phyloP scores from a whole-genome alignment of 2,113 vertebrate species.

The Sporophila hypoxantha region DNA sequence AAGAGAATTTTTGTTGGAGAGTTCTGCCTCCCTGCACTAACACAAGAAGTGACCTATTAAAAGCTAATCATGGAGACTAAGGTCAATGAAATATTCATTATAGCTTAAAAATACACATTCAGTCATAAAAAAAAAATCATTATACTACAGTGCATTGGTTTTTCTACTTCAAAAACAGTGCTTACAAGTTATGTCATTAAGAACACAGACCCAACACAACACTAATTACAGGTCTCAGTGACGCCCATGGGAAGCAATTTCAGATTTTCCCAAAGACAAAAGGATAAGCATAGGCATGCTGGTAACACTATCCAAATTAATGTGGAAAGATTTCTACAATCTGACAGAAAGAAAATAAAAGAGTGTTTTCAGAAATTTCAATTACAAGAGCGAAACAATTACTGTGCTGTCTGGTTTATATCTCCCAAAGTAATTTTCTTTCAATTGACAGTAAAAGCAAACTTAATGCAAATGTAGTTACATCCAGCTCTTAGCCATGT shows the following conservation, averaged over 20 bases:
- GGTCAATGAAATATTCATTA: neutral
- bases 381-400: neutral
- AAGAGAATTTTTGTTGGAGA: neutral
- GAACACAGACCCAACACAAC: neutral
- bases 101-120: neutral
- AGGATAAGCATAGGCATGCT: neutral
- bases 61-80: neutral
- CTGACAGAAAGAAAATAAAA: neutral
- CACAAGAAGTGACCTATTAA: neutral
- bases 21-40: neutral
- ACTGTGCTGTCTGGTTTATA: neutral
- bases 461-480: neutral
- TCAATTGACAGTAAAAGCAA: neutral
- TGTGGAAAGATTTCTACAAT: neutral
- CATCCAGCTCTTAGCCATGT: neutral
- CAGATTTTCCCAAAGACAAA: neutral
- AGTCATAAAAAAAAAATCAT: neutral
- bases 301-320: neutral
- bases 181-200: neutral
- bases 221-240: neutral
- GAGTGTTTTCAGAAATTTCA: neutral
- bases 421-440: neutral
- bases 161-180: neutral
- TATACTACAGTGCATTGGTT: neutral
- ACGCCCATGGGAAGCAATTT: neutral